Evolutionary conservation across 2,113 vertebrate genomes (phyloP).

Genomic region (Rhinoptilus africanus): DNA sequence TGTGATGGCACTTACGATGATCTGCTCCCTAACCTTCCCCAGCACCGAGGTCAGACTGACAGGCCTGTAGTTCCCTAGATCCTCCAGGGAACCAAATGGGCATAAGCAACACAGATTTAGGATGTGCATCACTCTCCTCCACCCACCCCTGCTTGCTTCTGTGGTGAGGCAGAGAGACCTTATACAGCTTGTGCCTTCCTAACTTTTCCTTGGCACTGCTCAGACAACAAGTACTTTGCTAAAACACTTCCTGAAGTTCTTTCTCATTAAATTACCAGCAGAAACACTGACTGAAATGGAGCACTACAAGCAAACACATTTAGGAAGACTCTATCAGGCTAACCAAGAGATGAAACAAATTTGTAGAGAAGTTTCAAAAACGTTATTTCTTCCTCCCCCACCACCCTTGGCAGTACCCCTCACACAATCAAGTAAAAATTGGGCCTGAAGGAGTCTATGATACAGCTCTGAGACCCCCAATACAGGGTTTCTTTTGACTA

Average conservation of each 20-base stretch:
- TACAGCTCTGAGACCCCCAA: not conserved
- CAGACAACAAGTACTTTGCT: not conserved
- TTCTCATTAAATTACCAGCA: not conserved
- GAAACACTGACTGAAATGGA: not conserved
- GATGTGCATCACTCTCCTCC: rapidly evolving
- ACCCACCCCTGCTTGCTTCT: not conserved
- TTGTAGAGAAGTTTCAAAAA: not conserved
- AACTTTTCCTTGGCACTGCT: not conserved
- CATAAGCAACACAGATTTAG: not conserved
- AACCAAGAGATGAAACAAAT: not conserved
- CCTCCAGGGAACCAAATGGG: not conserved
- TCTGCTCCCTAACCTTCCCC: not conserved
- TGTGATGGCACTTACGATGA: not conserved
- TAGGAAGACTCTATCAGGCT: not conserved
- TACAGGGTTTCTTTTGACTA: not conserved
- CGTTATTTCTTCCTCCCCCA: rapidly evolving
- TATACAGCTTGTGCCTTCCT: not conserved
- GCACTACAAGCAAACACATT: not conserved
- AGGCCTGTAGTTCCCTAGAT: rapidly evolving
- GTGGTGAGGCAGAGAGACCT: not conserved
- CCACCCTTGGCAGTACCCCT: not conserved
- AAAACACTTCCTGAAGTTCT: not conserved
- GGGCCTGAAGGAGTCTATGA: not conserved
- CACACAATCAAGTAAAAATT: not conserved
- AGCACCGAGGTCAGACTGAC: rapidly evolving